A percentile compares a stretch with the other conserved stretches of the same genome.
Evolutionary conservation across 2,888 invertebrate species (phyloP).

Genomic region (Onchidella celtica): DNA sequence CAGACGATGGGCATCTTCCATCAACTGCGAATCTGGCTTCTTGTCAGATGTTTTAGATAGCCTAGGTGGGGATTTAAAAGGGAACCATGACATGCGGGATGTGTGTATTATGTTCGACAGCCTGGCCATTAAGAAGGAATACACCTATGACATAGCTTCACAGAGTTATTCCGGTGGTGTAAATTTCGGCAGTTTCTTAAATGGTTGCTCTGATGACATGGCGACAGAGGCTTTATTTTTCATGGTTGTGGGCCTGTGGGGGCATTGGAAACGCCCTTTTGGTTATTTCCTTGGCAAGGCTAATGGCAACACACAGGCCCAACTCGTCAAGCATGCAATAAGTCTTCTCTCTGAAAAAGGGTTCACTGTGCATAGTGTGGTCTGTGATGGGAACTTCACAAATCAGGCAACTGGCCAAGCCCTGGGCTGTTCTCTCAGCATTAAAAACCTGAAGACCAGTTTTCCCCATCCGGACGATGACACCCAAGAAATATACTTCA

Average conservation of each 20-base stretch:
- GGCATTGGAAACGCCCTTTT: constrained; percentile 4
- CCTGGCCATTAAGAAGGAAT: constrained; percentile 14
- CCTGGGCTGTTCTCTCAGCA: constrained; percentile 9
- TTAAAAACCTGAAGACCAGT: neutral
- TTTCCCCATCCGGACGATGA: constrained; percentile 13
- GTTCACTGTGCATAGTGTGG: constrained; percentile 16
- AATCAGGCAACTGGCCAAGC: constrained; percentile 8
- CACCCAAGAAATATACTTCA: neutral
- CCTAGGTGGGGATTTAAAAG: neutral
- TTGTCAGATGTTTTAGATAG: neutral
- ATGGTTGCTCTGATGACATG: neutral
- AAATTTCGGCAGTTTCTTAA: constrained; percentile 1
- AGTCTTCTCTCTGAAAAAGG: neutral
- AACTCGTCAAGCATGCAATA: constrained; percentile 29
- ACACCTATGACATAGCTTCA: neutral
- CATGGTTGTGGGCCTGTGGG: constrained; percentile 3
- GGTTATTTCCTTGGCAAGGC: constrained; percentile 20
- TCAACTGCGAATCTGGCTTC: constrained; percentile 4
- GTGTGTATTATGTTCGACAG: constrained; percentile 11
- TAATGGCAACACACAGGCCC: neutral
- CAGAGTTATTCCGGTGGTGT: constrained; percentile 2
- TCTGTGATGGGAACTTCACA: constrained; percentile 27
- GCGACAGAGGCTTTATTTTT: constrained; percentile 10
- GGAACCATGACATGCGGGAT: neutral
- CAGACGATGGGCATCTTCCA: neutral